Evolutionary conservation across 2,797 vertebrate genomes (phyloP).

Genomic region (Sarcophilus harrisii): DNA sequence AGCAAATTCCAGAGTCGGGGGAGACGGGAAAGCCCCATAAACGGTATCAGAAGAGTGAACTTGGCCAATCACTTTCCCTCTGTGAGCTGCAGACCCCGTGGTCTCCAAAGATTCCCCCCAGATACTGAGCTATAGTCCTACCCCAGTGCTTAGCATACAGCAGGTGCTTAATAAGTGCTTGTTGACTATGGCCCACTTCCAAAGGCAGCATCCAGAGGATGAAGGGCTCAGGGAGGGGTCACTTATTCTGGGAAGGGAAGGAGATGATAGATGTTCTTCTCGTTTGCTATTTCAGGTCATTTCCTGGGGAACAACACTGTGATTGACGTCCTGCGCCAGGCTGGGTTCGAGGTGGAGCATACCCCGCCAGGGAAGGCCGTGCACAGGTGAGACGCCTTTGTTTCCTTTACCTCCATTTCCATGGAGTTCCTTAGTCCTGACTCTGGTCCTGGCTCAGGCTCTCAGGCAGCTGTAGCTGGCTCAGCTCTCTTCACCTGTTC

Average conservation of each 20-base stretch:
- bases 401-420: neutral
- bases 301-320: constrained; percentile 98
- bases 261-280: constrained; percentile 53
- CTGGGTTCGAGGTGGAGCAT: constrained; percentile 95
- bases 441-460: neutral
- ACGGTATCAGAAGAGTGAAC: neutral
- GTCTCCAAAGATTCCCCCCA: neutral
- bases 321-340: constrained; percentile 95
- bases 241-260: constrained; percentile 52
- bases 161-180: neutral
- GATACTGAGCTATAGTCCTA: neutral
- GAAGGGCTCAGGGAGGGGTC: neutral
- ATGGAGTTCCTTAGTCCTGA: neutral
- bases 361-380: constrained; percentile 89
- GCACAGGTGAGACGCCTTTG: constrained; percentile 88
- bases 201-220: neutral
- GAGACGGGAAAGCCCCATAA: neutral
- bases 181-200: neutral
- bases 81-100: neutral
- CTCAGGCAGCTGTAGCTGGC: too few species aligned
- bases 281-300: constrained; percentile 90
- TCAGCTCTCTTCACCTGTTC: too few species aligned
- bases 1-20: neutral
- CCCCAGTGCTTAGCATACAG: neutral
- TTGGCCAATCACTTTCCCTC: neutral